Conservation (phyloP, 2,797 vertebrate species). For the Vespertilio murinus region DNA sequence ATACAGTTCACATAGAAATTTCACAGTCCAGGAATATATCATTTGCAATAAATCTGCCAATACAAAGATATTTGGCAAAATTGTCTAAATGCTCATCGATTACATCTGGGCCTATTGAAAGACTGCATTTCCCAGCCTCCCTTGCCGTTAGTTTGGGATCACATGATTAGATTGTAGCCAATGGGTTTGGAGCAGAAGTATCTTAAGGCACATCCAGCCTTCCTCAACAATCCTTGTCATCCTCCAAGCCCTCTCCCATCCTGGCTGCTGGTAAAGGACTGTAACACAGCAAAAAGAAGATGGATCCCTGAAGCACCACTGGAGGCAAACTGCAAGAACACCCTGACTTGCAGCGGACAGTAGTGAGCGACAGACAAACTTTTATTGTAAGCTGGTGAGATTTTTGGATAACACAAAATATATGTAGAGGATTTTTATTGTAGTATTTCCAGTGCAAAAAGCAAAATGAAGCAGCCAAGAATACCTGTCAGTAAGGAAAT, state of each 20-base stretch:
- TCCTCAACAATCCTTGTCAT: not conserved
- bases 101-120: not conserved
- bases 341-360: not conserved
- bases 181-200: not conserved
- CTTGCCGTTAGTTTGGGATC: not conserved
- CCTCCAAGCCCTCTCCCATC: not conserved
- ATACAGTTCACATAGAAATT: not conserved
- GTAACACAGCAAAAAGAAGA: not conserved
- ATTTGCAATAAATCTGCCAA: not conserved
- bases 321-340: not conserved
- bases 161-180: not conserved
- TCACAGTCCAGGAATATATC: not conserved
- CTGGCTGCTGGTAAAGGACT: not conserved
- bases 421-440: not conserved
- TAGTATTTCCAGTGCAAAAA: not conserved
- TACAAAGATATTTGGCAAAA: not conserved
- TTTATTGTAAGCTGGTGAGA: not conserved
- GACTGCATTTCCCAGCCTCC: not conserved
- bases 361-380: not conserved
- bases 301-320: not conserved
- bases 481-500: not conserved
- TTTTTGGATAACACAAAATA: not conserved
- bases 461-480: not conserved
- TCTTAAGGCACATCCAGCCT: not conserved
- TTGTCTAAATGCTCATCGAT: not conserved